phyloP scores from a whole-genome alignment of 1,140 invertebrate species.

The Leptopilina boulardi region DNA sequence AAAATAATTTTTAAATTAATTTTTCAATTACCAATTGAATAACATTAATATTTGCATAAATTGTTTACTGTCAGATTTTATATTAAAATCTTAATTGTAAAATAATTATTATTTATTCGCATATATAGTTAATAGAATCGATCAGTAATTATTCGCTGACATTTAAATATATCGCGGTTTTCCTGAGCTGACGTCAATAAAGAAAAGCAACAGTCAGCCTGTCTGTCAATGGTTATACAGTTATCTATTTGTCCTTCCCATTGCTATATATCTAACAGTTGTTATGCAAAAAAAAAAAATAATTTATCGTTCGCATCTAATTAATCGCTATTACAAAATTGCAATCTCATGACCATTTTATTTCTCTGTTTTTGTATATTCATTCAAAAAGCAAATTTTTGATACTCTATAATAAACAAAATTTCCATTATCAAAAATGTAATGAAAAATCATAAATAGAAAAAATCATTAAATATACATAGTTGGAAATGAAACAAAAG shows the following conservation, averaged over 20 bases:
- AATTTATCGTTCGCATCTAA: slow-evolving; percentile 39
- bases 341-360: slow-evolving; percentile 25
- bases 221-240: slow-evolving; percentile 17
- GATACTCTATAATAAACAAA: no score
- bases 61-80: no score
- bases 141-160: slow-evolving; percentile 1
- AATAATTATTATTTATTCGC: no score
- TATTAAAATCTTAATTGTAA: no score
- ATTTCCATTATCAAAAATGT: no score
- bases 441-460: no score
- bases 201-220: slow-evolving; percentile 7
- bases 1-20: no score
- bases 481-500: neutral
- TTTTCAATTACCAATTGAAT: no score
- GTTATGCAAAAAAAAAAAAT: slow-evolving; percentile 51
- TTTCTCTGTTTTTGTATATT: neutral
- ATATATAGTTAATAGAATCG: neutral
- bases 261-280: slow-evolving; percentile 33
- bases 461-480: no score
- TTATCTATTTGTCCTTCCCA: slow-evolving; percentile 51
- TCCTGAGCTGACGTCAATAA: neutral
- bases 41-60: no score
- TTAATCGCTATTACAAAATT: slow-evolving; percentile 1
- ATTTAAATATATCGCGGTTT: slow-evolving; percentile 8
- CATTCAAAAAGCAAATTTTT: no score